Evolutionary conservation across 2,113 vertebrate species (phyloP).

Genomic region (Eretmochelys imbricata): DNA sequence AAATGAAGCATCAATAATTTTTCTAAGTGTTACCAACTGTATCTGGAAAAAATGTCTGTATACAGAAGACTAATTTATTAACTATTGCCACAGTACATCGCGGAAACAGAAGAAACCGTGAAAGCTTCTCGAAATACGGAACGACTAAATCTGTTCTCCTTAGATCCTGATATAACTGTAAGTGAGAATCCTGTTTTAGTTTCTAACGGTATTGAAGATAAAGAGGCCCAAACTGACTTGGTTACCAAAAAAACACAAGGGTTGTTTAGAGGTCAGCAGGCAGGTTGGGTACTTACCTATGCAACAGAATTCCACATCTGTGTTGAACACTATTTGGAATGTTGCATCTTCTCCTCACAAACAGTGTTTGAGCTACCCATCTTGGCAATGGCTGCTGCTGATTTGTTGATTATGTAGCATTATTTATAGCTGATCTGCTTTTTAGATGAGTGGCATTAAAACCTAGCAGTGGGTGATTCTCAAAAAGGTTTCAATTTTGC

Average conservation of each 20-base stretch:
- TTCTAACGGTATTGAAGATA: background rate
- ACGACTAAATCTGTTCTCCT: constrained; percentile 92
- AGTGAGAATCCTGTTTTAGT: constrained; percentile 38
- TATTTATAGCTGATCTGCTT: background rate
- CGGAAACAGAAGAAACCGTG: constrained; percentile 93
- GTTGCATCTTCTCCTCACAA: background rate
- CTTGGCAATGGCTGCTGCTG: background rate
- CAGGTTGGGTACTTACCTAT: background rate
- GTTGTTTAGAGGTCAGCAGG: background rate
- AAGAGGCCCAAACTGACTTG: background rate
- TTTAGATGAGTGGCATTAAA: background rate
- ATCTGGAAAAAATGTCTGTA: background rate
- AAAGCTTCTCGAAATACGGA: constrained; percentile 86
- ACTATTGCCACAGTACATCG: constrained; percentile 87
- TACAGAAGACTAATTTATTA: constrained; percentile 29
- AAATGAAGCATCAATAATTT: background rate
- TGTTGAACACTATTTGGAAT: background rate
- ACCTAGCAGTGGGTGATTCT: background rate
- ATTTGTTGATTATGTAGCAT: background rate
- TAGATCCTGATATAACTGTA: constrained; percentile 95
- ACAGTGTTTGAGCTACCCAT: background rate
- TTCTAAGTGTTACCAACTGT: constrained; percentile 7
- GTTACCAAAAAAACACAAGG: background rate
- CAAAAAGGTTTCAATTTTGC: background rate
- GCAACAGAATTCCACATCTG: background rate